phyloP scores from a whole-genome alignment of 2,888 invertebrate genomes.

The Drosophila aldrichi region DNA sequence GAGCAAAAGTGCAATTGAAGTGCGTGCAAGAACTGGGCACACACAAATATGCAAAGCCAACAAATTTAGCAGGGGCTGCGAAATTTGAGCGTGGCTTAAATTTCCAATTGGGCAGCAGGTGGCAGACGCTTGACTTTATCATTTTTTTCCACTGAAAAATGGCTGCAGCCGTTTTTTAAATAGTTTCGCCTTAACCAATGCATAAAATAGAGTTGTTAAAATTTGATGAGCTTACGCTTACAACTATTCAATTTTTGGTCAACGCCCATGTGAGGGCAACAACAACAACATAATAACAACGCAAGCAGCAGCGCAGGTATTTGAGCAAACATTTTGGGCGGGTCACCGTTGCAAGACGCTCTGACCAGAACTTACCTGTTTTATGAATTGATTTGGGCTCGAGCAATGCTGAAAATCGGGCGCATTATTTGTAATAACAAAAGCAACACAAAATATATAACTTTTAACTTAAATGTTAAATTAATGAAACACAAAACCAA shows the following conservation, averaged over 20 bases:
- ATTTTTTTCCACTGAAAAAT: slow-evolving; percentile 19
- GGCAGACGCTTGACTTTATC: slow-evolving; percentile 30
- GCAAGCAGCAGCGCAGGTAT: slow-evolving; percentile 63
- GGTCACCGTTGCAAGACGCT: slow-evolving; percentile 40
- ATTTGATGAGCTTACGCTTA: neutral
- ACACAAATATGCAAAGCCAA: slow-evolving; percentile 37
- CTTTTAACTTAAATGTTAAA: slow-evolving; percentile 67
- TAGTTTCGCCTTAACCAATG: neutral
- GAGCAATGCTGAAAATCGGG: slow-evolving; percentile 26
- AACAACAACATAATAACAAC: slow-evolving; percentile 67
- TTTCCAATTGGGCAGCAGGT: slow-evolving; percentile 74
- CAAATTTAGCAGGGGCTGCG: slow-evolving; percentile 26
- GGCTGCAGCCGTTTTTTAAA: slow-evolving; percentile 7
- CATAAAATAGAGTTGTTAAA: neutral
- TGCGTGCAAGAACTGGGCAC: slow-evolving; percentile 35
- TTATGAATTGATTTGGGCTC: slow-evolving; percentile 14
- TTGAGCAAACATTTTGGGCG: slow-evolving; percentile 73
- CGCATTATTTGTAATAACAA: slow-evolving; percentile 64
- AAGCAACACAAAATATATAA: slow-evolving; percentile 63
- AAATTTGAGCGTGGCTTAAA: slow-evolving; percentile 56
- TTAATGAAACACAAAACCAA: slow-evolving; percentile 63
- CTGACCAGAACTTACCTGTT: slow-evolving; percentile 51
- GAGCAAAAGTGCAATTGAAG: slow-evolving; percentile 73
- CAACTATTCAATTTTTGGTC: slow-evolving; percentile 66
- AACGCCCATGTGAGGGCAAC: slow-evolving; percentile 77